Conservation (phyloP, 2,888 invertebrate species). For the Hylaea fasciaria region DNA sequence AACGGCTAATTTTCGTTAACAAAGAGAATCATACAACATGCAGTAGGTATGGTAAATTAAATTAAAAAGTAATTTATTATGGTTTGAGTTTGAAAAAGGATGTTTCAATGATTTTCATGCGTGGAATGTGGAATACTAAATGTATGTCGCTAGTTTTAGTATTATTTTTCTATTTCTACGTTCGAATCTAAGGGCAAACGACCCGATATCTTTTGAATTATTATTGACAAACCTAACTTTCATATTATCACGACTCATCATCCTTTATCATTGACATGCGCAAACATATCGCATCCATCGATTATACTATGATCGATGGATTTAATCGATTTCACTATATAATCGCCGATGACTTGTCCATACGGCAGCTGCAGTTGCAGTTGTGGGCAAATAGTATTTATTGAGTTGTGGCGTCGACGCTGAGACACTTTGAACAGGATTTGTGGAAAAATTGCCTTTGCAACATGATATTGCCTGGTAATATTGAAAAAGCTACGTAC, state of each 20-base stretch:
- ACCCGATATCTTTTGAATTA: neutral
- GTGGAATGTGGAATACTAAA: too few relatives aligned
- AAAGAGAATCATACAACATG: too few relatives aligned
- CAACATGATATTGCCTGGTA: conserved; percentile 50
- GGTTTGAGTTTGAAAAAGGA: too few relatives aligned
- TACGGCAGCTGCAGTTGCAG: conserved; percentile 47
- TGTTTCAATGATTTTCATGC: too few relatives aligned
- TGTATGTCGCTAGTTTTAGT: too few relatives aligned
- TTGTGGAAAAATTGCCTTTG: conserved; percentile 66
- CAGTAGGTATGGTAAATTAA: too few relatives aligned
- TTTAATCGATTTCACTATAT: conserved; percentile 22
- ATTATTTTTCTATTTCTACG: neutral
- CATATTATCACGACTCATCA: conserved; percentile 36
- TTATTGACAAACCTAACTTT: conserved; percentile 9
- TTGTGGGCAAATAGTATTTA: conserved; percentile 39
- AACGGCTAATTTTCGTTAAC: too few relatives aligned
- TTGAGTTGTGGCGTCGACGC: conserved; percentile 66
- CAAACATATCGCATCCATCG: conserved; percentile 50
- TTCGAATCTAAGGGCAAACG: neutral
- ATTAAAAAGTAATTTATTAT: too few relatives aligned
- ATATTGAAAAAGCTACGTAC: conserved; percentile 33
- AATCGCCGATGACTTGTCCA: conserved; percentile 50
- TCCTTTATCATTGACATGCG: conserved; percentile 60
- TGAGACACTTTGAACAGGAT: conserved; percentile 53
- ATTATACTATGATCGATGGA: conserved; percentile 29